Base-by-base conservation (phyloP, 2,888 invertebrate species). In the Deilephila porcellus region DNA sequence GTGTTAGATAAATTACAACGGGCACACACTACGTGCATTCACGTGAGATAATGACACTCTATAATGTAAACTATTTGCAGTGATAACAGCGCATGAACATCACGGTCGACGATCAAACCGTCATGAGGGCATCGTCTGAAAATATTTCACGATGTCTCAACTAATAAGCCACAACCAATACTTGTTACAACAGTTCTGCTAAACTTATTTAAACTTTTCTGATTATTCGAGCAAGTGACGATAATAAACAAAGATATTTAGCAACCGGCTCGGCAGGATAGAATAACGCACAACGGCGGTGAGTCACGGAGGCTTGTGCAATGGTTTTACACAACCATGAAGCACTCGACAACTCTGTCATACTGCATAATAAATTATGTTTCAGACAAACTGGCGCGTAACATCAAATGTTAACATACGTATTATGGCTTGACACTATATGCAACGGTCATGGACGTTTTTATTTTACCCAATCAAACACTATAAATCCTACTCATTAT, bases 271-370 rank as follows among this genome's bases (percentile, higher is more conserved):
- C 25, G 80, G 82, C 86, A 85, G 85, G 86, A 88, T 87, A 86
- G 86, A 88, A 87, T 88, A 89, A 89, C 88, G 88, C 86, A 83
- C 87, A 85, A 85, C 82, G 81, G 77, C 84, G 85, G 90, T 93
- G 93, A 93, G 87, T 93, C 92, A 93, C 86, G 80, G 81, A 79
- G 76, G 73, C 80, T 93, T 93, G 90, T 90, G 93, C 89, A 93
- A 94, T 81, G 78, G 79, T 81, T 91, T 91, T 90, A 88, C 92
- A 91, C 90, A 92, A 92, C 86, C 86, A 85, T 85, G 79, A 76
- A 82, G 85, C 84, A 85, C 86, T 87, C 82, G 79, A 77, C 75
- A 83, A 80, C 81, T 81, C 88, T 84, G 85, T 82, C 85, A 83
- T 81, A 85, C 81, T 82, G 81, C 82, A 84, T 86, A 83, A 87